Conservation (phyloP, 2,797 vertebrate genomes). For the Gambelia wislizenii region DNA sequence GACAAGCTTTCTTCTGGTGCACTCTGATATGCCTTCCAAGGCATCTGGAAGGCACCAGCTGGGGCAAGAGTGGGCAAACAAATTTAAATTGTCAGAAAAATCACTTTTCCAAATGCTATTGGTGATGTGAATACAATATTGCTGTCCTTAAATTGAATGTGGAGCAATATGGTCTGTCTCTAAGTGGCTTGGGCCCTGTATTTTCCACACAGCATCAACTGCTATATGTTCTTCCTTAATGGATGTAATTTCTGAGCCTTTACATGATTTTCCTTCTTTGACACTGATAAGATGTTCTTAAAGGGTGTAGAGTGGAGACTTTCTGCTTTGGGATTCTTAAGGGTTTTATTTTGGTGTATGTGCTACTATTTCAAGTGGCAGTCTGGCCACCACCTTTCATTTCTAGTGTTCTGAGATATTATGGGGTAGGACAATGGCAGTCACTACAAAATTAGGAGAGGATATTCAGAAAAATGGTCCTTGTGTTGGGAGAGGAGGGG, state of each 20-base stretch:
- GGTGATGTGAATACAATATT: background rate
- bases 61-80: background rate
- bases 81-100: background rate
- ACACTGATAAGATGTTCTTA: background rate
- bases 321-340: background rate
- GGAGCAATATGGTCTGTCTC: no score
- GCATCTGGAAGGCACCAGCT: no score
- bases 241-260: background rate
- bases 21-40: background rate
- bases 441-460: background rate
- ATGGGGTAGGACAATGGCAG: background rate
- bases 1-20: background rate
- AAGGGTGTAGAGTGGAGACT: background rate
- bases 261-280: background rate
- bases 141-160: no score
- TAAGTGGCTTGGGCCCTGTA: background rate
- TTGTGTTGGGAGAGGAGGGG: background rate
- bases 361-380: background rate
- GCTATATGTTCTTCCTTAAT: background rate
- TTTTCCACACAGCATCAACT: background rate
- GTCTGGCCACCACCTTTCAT: background rate
- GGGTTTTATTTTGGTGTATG: background rate
- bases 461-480: background rate
- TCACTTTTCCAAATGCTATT: background rate
- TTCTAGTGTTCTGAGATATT: background rate